Conservation (phyloP, 2,888 invertebrate species). For the Nephrocerus scutellatus region DNA sequence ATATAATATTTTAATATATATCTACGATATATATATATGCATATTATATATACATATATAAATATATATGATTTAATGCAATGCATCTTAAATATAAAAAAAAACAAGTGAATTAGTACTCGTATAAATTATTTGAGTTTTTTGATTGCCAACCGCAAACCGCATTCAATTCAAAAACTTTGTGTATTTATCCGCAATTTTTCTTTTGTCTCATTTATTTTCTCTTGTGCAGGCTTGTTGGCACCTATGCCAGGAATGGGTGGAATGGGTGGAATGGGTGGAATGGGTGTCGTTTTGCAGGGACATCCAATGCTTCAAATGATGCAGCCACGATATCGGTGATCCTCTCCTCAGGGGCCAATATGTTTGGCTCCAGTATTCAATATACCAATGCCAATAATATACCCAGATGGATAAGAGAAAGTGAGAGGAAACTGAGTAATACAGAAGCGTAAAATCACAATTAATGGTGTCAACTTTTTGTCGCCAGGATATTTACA, state of each 20-base stretch:
- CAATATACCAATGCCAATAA: conserved; percentile 42
- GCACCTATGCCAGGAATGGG: conserved; percentile 40
- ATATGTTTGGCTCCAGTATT: conserved; percentile 39
- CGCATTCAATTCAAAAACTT: too few relatives aligned
- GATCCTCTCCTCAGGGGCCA: conserved; percentile 58
- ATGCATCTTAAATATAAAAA: conserved; percentile 23
- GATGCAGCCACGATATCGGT: conserved; percentile 85
- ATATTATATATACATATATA: conserved; percentile 21
- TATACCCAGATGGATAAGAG: conserved; percentile 36
- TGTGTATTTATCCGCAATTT: not conserved
- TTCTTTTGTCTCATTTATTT: conserved; percentile 14
- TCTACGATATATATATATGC: conserved; percentile 16
- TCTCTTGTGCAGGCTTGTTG: conserved; percentile 35
- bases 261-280: conserved; percentile 40
- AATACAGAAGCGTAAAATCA: too few relatives aligned
- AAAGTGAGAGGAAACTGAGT: too few relatives aligned
- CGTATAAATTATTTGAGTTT: conserved; percentile 18
- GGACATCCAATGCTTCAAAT: conserved; percentile 51
- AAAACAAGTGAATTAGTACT: too few relatives aligned
- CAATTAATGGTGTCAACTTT: too few relatives aligned
- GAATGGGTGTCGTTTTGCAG: conserved; percentile 51
- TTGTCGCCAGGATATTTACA: too few relatives aligned
- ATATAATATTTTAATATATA: conserved; percentile 20
- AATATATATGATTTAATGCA: too few relatives aligned
- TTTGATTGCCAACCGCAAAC: too few relatives aligned